These are phyloP conservation scores for Melolontha melolontha DNA, from an alignment of 2,888 invertebrate species.

Conservation along the genomic window DNA sequence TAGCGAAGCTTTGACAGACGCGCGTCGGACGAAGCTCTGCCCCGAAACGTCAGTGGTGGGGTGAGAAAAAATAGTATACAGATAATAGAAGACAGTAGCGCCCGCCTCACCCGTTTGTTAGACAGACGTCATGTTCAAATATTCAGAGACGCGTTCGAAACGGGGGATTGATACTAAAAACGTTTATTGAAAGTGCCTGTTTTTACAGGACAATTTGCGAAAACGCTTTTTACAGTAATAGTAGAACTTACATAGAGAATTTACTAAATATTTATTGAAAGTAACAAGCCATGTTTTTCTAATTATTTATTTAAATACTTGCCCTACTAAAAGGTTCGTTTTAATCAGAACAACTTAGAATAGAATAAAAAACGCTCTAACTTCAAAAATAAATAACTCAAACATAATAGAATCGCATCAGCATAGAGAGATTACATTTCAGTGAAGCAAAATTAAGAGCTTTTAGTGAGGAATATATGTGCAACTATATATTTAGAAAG, in stretches of 20 bases:
- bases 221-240: slow-evolving; percentile 43
- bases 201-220: slow-evolving; percentile 48
- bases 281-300: neutral
- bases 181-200: slow-evolving; percentile 51
- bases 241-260: neutral
- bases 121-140: slow-evolving; percentile 58
- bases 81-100: slow-evolving; percentile 57
- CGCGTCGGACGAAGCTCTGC: slow-evolving; percentile 54
- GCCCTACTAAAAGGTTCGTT: no score
- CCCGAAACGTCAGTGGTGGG: slow-evolving; percentile 51
- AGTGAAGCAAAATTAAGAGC: no score
- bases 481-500: no score
- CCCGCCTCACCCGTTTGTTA: slow-evolving; percentile 55
- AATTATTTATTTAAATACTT: no score
- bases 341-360: no score
- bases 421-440: no score
- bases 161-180: slow-evolving; percentile 52
- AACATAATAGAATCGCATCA: no score
- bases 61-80: slow-evolving; percentile 40
- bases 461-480: no score
- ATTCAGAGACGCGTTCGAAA: slow-evolving; percentile 54
- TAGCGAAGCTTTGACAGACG: slow-evolving; percentile 49
- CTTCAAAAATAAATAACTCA: no score
- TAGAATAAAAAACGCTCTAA: no score
- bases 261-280: slow-evolving; percentile 27